Evolutionary conservation across 2,113 vertebrate genomes (phyloP).

Genomic region (Redunca redunca): DNA sequence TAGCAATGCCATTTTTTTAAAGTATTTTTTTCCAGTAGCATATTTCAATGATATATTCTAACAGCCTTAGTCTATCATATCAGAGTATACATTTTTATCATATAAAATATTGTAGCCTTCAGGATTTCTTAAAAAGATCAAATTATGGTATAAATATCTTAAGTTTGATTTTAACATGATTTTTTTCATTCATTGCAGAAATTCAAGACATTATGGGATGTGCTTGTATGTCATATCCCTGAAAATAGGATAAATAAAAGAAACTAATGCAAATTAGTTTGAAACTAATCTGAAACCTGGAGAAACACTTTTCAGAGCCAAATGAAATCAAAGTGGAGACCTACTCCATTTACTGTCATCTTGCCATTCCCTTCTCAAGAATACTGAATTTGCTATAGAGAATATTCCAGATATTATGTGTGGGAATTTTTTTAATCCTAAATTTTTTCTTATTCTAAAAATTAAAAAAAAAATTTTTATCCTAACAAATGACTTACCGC

Average conservation of each 20-base stretch:
- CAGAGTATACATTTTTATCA: neutral
- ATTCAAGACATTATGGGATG: neutral
- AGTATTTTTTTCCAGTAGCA: neutral
- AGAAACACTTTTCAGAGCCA: neutral
- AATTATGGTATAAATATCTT: neutral
- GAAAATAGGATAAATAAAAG: neutral
- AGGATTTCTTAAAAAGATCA: neutral
- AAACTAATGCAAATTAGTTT: neutral
- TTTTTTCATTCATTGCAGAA: neutral
- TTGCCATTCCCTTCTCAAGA: neutral
- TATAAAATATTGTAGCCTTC: neutral
- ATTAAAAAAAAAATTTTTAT: neutral
- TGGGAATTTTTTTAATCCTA: neutral
- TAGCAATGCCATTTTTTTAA: neutral
- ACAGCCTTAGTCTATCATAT: neutral
- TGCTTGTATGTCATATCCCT: neutral
- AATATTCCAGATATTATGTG: neutral
- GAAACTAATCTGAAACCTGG: neutral
- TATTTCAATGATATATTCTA: neutral
- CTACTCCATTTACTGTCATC: neutral
- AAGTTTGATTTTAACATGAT: neutral
- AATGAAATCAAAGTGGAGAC: neutral
- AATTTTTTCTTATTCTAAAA: neutral
- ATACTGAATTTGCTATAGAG: neutral
- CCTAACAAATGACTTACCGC: neutral